phyloP scores from a whole-genome alignment of 2,797 vertebrate species.

The Melanotaenia pygmaea region DNA sequence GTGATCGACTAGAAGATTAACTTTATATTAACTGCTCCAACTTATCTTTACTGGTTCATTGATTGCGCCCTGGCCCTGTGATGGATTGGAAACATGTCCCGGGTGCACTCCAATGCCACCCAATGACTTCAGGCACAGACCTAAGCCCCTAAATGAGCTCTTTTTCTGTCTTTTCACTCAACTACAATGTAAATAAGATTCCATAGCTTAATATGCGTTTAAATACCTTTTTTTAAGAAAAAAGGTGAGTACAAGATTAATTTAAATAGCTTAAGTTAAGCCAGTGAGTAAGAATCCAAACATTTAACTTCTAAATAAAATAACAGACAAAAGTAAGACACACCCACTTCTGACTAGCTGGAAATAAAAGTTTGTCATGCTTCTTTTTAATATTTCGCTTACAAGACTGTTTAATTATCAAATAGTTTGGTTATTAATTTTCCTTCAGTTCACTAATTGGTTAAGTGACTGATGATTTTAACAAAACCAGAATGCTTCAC shows the following conservation, averaged over 20 bases:
- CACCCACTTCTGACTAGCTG: not conserved
- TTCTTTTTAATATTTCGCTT: not conserved
- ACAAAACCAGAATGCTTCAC: slow-evolving; percentile 3
- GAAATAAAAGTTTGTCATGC: not conserved
- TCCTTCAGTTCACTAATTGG: not conserved
- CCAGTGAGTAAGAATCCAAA: not conserved
- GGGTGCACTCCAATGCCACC: not conserved
- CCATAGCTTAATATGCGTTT: not conserved
- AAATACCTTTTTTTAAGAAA: not conserved
- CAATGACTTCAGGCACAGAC: no score
- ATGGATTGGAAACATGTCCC: not conserved
- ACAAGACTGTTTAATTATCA: slow-evolving; percentile 1
- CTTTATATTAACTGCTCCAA: not conserved
- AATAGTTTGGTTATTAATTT: not conserved
- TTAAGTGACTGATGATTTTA: slow-evolving; percentile 12
- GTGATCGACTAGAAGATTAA: not conserved
- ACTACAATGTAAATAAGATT: not conserved
- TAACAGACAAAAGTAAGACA: not conserved
- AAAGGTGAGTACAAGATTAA: not conserved
- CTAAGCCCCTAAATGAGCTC: no score
- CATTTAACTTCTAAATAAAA: not conserved
- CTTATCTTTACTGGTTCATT: not conserved
- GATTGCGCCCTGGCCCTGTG: not conserved
- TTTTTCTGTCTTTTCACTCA: not conserved
- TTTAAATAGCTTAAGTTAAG: not conserved